Evolutionary conservation across 2,113 vertebrate species (phyloP).

Genomic region (Phaethon lepturus): DNA sequence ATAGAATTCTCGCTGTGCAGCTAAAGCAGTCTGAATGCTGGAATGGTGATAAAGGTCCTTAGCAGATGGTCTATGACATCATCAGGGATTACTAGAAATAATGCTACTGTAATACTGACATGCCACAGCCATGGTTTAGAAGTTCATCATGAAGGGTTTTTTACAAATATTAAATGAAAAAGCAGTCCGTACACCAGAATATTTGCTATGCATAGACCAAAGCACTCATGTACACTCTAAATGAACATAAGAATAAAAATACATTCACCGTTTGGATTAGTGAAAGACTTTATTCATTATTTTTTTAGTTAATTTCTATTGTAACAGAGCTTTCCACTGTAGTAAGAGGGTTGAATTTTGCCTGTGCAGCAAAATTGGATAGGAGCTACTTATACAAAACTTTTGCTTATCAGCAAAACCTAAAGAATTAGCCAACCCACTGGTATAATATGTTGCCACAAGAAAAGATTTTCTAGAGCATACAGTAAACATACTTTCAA

Average conservation of each 20-base stretch:
- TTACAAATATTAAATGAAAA: neutral
- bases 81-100: neutral
- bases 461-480: neutral
- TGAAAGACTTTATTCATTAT: neutral
- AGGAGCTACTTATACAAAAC: neutral
- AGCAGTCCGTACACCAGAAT: neutral
- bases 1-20: neutral
- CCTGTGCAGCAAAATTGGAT: neutral
- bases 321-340: neutral
- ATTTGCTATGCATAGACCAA: neutral
- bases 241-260: neutral
- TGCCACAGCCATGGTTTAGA: neutral
- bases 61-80: neutral
- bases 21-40: neutral
- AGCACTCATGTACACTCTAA: neutral
- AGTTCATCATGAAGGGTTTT: neutral
- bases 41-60: neutral
- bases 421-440: neutral
- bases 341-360: neutral
- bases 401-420: neutral
- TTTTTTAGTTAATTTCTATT: neutral
- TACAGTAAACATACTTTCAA: neutral
- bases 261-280: neutral
- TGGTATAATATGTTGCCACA: fast-evolving
- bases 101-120: neutral